Evolutionary conservation across 2,113 vertebrate genomes (phyloP), one percentile per base, ranked within the genome.

Genomic region (Acrocephalus arundinaceus): DNA sequence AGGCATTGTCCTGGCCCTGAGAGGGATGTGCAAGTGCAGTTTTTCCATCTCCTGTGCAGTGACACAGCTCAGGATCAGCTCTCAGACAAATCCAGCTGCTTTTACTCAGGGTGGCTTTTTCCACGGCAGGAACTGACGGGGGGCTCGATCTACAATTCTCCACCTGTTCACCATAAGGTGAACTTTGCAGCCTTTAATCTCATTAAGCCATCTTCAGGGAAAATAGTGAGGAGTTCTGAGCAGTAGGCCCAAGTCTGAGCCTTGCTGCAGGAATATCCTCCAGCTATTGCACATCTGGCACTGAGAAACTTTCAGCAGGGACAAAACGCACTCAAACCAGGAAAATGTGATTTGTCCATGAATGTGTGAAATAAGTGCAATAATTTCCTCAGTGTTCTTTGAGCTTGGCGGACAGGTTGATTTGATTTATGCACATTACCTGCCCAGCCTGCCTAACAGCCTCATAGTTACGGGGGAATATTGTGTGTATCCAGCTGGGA

Each of bases 181-280:
- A 95, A 68, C 55, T 95, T 93, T 92, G 63, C 83, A 41, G 63
- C 10, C 54, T 85, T 78, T 25, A 43, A 21, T 85, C 71, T 74
- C 79, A 45, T 7, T 57, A 43, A 94, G 16, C 13, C 20, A 28
- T 24, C 72, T 39, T 8, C 49, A 85, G 68, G 90, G 79, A 72
- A 74, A 86, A 77, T 1, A 51, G 24, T 11, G 8, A 71, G 48
- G 59, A 84, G 63, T 67, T 94, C 25, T 59, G 57, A 84, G 51
- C 59, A 81, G 48, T 8, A n/a, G 79, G 16, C 19, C 61, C 79
- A 80, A 15, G 51, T 48, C 22, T 43, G 33, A 11, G 9, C 27
- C 49, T 66, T 62, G 57, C 19, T 41, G 21, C 21, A 25, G 21
- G 33, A 84, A 28, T 1, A 7, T 76, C 55, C 43, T 62, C 41